A percentile compares a stretch with the other conserved stretches of the same genome.
Evolutionary conservation across 2,113 vertebrate genomes (phyloP).

Genomic region (Daphoenositta chrysoptera): DNA sequence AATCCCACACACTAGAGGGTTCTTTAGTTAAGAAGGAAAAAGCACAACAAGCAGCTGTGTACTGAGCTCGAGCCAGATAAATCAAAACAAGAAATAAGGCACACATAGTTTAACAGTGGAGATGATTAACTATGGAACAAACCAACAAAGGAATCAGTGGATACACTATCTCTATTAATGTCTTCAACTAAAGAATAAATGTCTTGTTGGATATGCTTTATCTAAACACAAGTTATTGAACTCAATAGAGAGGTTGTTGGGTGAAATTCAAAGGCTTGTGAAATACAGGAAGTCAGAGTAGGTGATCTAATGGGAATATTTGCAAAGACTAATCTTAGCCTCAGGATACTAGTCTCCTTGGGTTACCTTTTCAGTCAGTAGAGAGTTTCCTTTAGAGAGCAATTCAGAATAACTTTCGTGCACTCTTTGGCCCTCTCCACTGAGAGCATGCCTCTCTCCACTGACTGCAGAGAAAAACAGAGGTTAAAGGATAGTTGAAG

Average conservation of each 20-base stretch:
- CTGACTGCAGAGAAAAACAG: not conserved
- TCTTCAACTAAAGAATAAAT: slow-evolving; percentile 26
- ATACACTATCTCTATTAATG: slow-evolving; percentile 29
- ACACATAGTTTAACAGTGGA: slow-evolving; percentile 21
- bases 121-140: slow-evolving; percentile 38
- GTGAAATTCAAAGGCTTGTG: slow-evolving; percentile 54
- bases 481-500: not conserved
- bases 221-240: slow-evolving; percentile 48
- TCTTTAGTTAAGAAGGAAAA: slow-evolving; percentile 21
- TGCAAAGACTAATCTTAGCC: slow-evolving; percentile 62
- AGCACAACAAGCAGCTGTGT: slow-evolving; percentile 19
- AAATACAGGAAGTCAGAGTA: slow-evolving; percentile 51
- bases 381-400: slow-evolving; percentile 11
- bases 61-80: not conserved
- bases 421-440: not conserved
- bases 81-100: slow-evolving; percentile 39
- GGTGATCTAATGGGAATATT: slow-evolving; percentile 57
- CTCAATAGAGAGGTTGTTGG: slow-evolving; percentile 11
- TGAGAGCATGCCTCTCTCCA: not conserved
- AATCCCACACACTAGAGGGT: slow-evolving; percentile 22
- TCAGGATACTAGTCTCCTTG: slow-evolving; percentile 47
- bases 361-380: slow-evolving; percentile 55
- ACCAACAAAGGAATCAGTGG: slow-evolving; percentile 17
- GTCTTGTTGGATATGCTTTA: slow-evolving; percentile 38
- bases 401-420: not conserved